Percentiles rank a stretch among this genome's conserved stretches.
phyloP scores from a whole-genome alignment of 2,113 vertebrate genomes.

The Phoenicopterus ruber region DNA sequence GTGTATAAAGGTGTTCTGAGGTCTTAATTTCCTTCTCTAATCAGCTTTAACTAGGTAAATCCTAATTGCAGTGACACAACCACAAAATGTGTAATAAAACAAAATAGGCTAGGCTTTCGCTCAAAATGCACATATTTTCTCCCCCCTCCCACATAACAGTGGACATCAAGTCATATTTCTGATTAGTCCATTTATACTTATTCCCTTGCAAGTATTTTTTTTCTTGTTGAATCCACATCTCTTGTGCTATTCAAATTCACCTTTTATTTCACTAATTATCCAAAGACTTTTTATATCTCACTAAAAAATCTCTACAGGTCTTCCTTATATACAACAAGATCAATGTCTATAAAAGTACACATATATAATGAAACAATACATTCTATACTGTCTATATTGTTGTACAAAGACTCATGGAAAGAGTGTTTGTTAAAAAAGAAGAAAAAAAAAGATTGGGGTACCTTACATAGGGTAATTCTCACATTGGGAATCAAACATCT shows the following conservation, averaged over 20 bases:
- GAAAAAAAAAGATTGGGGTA: not conserved
- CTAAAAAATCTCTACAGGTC: not conserved
- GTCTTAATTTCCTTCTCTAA: not conserved
- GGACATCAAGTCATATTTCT: not conserved
- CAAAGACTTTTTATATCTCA: not conserved
- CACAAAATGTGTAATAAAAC: not conserved
- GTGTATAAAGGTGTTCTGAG: not conserved
- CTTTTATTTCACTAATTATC: not conserved
- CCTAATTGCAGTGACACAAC: not conserved
- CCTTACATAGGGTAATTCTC: not conserved
- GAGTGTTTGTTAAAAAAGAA: not conserved
- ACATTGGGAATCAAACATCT: not conserved
- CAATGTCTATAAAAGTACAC: not conserved
- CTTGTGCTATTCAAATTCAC: not conserved
- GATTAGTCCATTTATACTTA: not conserved
- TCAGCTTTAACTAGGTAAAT: not conserved
- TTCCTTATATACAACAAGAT: not conserved
- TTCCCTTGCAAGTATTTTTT: not conserved
- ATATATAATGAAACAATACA: not conserved
- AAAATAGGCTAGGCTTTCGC: not conserved
- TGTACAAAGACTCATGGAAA: accelerated
- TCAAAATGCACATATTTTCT: not conserved
- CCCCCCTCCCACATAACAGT: not conserved
- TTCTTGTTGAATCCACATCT: not conserved
- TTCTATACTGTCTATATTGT: not conserved